Base-by-base conservation (phyloP, 2,113 vertebrate genomes). In the Saccopteryx leptura region DNA sequence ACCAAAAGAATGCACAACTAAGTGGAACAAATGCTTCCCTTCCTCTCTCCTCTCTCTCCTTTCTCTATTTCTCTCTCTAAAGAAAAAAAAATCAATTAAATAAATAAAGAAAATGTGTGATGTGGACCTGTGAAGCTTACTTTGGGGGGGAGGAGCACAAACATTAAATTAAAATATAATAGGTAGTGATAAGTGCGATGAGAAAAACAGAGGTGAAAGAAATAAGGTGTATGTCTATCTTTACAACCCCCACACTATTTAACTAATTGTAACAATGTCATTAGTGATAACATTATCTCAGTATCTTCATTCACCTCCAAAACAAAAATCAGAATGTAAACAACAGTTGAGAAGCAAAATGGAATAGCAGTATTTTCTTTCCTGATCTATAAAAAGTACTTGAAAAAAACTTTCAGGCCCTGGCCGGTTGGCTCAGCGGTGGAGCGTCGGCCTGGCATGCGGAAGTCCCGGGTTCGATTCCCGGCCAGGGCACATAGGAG, bases 301-400 rank as follows among this genome's bases (percentile, higher is more conserved):
- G 9, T 81, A 76, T 76, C 61, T 58, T 79, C 11, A 85, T 58
- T 79, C 11, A 85, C 24, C 50, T 31, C 65, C 63, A 85, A 92
- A 68, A 17, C 60, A 94, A 63, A 24, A 82, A 82, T 54, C 19
- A 54, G 50, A 92, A 94, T 5, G 1, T 69, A 76, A 90, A 24
- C 63, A 93, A 88, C 9, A 79, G 26, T 5, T 91, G 5, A 88
- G 33, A 93, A 93, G 69, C 83, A 89, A 83, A 96, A 68, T 8
- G 5, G 52, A 95, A 60, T 28, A 78, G 24, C 11, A 79, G 7
- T 50, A 85, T 76, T 78, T 86, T 82, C 48, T 95, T 90, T 81
- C 60, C 17, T 71, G 11, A 86, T n/a, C 14, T 65, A 63, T 50
- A 82, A 90, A 95, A 56, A 74, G 24, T 10, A 4, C 28, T 94